These are phyloP conservation scores for Lacerta agilis DNA, from an alignment of 2,797 vertebrate genomes.

Conservation along the genomic window DNA sequence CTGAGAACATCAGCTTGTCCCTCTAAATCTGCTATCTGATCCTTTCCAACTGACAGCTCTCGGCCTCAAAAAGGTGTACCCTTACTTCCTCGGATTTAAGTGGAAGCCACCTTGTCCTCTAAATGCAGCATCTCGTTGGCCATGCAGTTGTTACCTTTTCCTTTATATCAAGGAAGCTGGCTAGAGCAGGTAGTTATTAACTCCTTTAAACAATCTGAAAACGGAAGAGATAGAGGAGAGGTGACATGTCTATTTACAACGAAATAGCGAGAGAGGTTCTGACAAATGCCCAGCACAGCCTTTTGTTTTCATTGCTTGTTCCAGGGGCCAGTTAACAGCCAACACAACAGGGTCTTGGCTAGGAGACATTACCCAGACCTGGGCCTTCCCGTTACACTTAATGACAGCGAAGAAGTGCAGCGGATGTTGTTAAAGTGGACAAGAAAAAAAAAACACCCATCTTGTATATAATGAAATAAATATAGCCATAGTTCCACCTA, in stretches of 20 bases:
- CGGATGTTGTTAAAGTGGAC: not conserved
- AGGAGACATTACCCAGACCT: not conserved
- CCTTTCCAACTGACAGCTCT: constrained; percentile 42
- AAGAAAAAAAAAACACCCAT: not conserved
- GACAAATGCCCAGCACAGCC: constrained; percentile 38
- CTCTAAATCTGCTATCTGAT: constrained; percentile 44
- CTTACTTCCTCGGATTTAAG: constrained; percentile 48
- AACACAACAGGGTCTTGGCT: not conserved
- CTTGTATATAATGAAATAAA: not conserved
- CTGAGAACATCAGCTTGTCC: constrained; percentile 50
- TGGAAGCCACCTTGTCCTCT: constrained; percentile 34
- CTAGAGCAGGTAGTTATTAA: constrained; percentile 41
- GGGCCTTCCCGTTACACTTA: not conserved
- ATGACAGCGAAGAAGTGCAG: not conserved
- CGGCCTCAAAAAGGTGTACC: constrained; percentile 35
- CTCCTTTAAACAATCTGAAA: constrained; percentile 7
- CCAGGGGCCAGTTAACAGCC: constrained; percentile 8
- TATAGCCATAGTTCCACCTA: not conserved
- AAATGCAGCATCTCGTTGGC: constrained; percentile 27
- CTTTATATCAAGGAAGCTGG: not conserved
- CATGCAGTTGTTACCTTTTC: not conserved
- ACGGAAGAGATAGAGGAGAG: constrained; percentile 24
- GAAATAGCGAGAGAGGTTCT: constrained; percentile 48
- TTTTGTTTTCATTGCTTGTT: constrained; percentile 54
- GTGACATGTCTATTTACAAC: constrained; percentile 25